Percentiles rank a stretch among this genome's conserved stretches.
Conservation (phyloP, 1,140 invertebrate genomes). For the Artemia franciscana region DNA sequence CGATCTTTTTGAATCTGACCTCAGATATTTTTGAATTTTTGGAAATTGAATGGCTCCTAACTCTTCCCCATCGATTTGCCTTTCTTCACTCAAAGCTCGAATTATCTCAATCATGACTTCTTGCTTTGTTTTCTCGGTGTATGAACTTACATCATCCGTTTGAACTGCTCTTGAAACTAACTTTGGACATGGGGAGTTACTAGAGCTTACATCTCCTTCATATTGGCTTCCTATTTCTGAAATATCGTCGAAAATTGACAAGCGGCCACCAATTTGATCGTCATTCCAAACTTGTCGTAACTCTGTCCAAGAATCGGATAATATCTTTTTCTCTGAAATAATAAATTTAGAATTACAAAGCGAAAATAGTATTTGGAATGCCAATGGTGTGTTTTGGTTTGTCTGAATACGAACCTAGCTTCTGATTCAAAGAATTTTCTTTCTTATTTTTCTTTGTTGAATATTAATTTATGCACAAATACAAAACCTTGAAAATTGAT, state of each 20-base stretch:
- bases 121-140: neutral
- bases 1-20: conserved; percentile 12
- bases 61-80: neutral
- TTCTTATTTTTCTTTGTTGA: no score
- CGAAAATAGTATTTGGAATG: no score
- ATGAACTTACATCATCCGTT: neutral
- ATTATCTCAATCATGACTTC: neutral
- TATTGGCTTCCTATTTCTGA: neutral
- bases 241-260: neutral
- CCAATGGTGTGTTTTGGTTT: no score
- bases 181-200: neutral
- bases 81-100: neutral
- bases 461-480: no score
- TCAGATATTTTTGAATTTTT: neutral
- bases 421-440: no score
- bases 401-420: no score
- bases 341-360: no score
- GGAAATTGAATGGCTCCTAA: neutral
- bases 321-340: neutral
- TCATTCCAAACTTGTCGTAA: neutral
- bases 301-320: neutral
- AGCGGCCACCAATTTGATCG: neutral
- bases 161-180: neutral
- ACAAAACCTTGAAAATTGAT: no score
- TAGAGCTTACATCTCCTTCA: neutral